Evolutionary conservation across 2,113 vertebrate genomes (phyloP).

Genomic region (Halichoerus grypus): DNA sequence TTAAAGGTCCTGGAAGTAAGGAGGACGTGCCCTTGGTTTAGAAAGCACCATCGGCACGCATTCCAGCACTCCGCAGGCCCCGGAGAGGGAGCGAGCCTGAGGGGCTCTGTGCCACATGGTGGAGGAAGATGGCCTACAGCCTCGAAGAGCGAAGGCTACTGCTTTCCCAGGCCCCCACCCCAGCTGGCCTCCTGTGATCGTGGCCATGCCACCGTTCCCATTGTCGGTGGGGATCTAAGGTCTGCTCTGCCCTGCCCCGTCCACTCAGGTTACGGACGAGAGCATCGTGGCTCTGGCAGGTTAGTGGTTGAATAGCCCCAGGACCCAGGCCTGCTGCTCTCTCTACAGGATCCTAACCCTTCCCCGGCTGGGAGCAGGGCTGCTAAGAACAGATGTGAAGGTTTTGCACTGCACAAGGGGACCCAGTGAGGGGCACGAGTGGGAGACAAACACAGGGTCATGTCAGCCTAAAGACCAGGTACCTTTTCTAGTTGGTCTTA

Average conservation of each 20-base stretch:
- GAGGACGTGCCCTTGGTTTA: no score
- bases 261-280: neutral
- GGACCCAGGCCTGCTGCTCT: neutral
- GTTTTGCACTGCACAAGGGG: neutral
- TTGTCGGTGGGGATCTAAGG: neutral
- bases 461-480: neutral
- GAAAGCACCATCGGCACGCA: no score
- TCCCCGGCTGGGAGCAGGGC: neutral
- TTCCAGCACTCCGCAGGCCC: no score
- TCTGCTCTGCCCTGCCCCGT: neutral
- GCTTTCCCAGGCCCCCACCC: no score
- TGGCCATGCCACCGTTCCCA: neutral
- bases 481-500: neutral
- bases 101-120: no score
- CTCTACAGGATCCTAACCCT: neutral
- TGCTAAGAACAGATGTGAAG: neutral
- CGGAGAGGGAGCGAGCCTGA: no score
- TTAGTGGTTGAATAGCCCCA: neutral
- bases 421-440: neutral
- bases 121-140: no score
- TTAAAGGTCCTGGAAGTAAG: no score
- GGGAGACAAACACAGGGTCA: rapidly evolving
- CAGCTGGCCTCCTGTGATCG: neutral
- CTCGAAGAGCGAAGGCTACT: no score
- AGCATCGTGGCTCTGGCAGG: rapidly evolving